phyloP scores from a whole-genome alignment of 2,888 invertebrate genomes.

The Trachelus tabidus region DNA sequence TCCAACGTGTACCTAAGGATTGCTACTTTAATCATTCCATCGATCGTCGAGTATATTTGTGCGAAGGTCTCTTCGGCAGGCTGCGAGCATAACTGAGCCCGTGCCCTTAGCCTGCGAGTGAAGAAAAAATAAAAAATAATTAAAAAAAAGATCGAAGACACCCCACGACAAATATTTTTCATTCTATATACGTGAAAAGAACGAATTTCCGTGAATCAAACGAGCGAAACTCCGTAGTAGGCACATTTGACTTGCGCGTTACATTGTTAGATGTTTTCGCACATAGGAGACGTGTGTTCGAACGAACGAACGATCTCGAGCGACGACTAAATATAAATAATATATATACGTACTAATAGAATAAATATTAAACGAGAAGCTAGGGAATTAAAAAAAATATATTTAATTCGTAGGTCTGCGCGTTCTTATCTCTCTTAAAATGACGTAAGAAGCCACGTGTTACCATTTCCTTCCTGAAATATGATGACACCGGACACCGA shows the following conservation, averaged over 20 bases:
- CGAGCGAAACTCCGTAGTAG: background rate
- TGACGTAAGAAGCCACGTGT: too few relatives aligned
- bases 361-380: background rate
- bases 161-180: background rate
- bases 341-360: background rate
- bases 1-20: background rate
- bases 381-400: background rate
- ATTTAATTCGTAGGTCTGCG: background rate
- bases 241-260: background rate
- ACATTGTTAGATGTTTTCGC: background rate
- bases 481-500: background rate
- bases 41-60: background rate
- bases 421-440: too few relatives aligned
- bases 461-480: too few relatives aligned
- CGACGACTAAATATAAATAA: background rate
- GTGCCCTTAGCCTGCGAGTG: conserved; percentile 21
- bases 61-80: conserved; percentile 10
- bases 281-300: background rate
- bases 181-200: background rate
- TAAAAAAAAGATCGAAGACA: background rate
- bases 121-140: background rate
- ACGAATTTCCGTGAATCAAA: background rate
- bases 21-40: background rate
- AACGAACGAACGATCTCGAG: background rate
- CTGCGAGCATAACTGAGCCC: conserved; percentile 32